Base-by-base conservation (phyloP, 2,797 vertebrate genomes). In the Australoheros facetus region DNA sequence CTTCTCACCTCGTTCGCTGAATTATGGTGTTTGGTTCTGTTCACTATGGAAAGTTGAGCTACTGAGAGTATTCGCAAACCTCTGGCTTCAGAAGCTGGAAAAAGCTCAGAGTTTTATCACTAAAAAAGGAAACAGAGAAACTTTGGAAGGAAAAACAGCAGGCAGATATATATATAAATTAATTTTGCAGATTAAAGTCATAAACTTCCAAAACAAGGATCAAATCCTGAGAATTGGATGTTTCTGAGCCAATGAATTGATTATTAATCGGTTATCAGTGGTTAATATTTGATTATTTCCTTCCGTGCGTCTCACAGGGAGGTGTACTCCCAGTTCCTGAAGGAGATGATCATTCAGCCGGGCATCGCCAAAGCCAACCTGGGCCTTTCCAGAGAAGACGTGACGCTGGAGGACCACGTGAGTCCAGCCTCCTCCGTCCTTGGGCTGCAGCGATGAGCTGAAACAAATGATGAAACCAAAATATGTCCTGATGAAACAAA, bases 341-440 rank as follows among this genome's bases (percentile, higher is more conserved):
- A 96, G 88, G 98, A 99, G 87, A 99, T 99, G 98, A 99, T 99
- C 83, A 99, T 99, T 81, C 98, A 99, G 89, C 98, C 98, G 1
- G 98, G 98, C 64, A 98, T 99, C 0, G 97, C 98, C 86, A 99
- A 99, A 93, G 98, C 97, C 85, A 98, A 99, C 91, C 78, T 98
- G 82, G 97, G 98, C 19, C 93, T 97, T 32, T 97, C 96, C 91
- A 96, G 98, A 91, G 98, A 99, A 90, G 98, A 99, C 11, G 98
- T 99, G 71, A 99, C 98, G 1, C 94, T 99, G 93, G 98, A 99
- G 89, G 98, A 99, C 79, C 98, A 99, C 0, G 98, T 99, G 91
- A 97, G 97, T 97, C 13, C 0, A 37, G 5, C 30, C 14, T 59
- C 4, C 13, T 70, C 32, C 39, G 2, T 75, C 53, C 17, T 16